Percentiles rank a stretch among this genome's conserved stretches.
These are phyloP conservation scores for Halocaridina rubra DNA, from an alignment of 2,888 invertebrate genomes.

Conservation along the genomic window DNA sequence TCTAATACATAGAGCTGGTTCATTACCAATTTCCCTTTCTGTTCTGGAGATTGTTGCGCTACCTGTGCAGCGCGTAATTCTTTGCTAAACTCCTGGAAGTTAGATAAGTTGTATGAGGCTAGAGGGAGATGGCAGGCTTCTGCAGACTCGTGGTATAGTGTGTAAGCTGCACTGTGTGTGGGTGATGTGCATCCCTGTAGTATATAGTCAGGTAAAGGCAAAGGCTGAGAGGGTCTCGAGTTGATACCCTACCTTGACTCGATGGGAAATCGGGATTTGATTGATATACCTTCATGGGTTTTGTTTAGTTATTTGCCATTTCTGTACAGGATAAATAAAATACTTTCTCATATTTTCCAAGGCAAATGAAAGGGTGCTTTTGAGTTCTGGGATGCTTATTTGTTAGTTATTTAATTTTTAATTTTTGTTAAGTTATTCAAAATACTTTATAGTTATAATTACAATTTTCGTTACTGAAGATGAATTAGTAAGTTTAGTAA, in stretches of 20 bases:
- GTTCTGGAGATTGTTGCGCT: constrained; percentile 1
- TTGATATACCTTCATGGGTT: constrained; percentile 40
- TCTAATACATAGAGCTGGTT: not conserved
- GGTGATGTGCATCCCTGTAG: constrained; percentile 33
- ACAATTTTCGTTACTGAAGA: too few relatives aligned
- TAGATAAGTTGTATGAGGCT: not conserved
- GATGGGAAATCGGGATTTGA: constrained; percentile 4
- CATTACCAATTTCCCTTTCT: constrained; percentile 12
- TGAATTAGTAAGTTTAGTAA: too few relatives aligned
- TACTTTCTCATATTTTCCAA: not conserved
- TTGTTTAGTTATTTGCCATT: constrained; percentile 4
- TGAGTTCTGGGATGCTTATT: not conserved
- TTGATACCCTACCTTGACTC: constrained; percentile 25
- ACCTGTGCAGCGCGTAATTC: not conserved
- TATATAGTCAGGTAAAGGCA: constrained; percentile 26
- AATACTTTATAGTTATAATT: too few relatives aligned
- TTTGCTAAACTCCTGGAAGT: constrained; percentile 15
- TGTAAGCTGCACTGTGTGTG: constrained; percentile 50
- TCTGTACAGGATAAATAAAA: not conserved
- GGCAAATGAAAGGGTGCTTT: not conserved
- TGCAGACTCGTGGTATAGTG: constrained; percentile 46
- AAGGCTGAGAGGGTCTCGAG: constrained; percentile 33
- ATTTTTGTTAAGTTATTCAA: not conserved
- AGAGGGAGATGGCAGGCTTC: constrained; percentile 30
- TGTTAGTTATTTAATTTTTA: not conserved